Evolutionary conservation across 2,888 invertebrate genomes (phyloP).

Genomic region (Oithona nana): DNA sequence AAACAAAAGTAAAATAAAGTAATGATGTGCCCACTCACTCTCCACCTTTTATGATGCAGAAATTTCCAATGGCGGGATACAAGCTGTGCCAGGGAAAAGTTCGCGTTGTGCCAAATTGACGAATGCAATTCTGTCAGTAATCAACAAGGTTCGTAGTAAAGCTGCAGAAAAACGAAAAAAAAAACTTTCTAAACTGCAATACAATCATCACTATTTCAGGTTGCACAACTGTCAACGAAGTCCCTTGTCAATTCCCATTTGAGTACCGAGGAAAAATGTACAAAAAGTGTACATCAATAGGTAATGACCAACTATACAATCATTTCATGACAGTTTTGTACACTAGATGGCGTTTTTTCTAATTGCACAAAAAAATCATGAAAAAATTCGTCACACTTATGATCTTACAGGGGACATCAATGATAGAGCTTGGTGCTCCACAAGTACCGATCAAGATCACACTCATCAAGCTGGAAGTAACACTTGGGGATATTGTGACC

Average conservation of each 20-base stretch:
- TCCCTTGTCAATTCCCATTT: not conserved
- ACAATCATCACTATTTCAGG: no score
- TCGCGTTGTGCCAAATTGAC: not conserved
- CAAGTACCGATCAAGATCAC: not conserved
- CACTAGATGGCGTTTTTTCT: no score
- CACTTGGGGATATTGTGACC: not conserved
- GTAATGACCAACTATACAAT: no score
- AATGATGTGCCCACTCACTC: no score
- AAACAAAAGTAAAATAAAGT: no score
- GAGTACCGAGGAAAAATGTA: not conserved
- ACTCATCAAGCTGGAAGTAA: not conserved
- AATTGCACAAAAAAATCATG: no score
- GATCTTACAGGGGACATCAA: conserved; percentile 2
- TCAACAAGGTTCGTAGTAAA: no score
- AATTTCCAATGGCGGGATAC: not conserved
- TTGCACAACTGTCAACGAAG: not conserved
- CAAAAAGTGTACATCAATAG: not conserved
- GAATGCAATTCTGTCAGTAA: no score
- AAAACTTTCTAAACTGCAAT: not conserved
- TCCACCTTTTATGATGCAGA: no score
- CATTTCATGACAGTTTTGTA: no score
- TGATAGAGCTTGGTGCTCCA: conserved; percentile 1
- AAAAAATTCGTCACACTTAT: no score
- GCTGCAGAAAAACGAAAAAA: not conserved
- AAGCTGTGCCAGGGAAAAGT: not conserved